Base-by-base conservation (phyloP, 64 coral and sea anemone species). In the Trachythela sp. region DNA sequence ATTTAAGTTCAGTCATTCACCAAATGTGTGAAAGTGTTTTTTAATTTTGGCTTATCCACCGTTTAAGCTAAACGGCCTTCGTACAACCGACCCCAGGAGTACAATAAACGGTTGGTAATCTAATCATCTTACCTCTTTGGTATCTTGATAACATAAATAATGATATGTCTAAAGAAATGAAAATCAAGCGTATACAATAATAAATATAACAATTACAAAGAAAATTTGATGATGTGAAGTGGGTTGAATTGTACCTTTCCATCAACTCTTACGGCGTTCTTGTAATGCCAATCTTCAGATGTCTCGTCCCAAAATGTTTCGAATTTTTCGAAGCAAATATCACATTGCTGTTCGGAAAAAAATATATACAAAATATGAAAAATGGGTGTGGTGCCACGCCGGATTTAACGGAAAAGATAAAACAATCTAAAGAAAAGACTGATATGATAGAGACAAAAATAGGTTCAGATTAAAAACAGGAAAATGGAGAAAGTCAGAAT, bases 301-400 rank as follows among this genome's bases (percentile, higher is more conserved):
- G 38, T 36, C 20, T 80, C 75, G 15, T 80, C 75, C 75, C 75
- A 80, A 80, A 36, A 80, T 80, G 32, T 35, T 36, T 80, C 75
- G 38, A 80, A 80, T 39, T 80, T 80, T 80, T 80, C 75, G 33
- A 80, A 80, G 75, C 75, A 80, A 37, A 80, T 80, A 80, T 80
- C 75, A 80, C 75, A 80, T 6, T 20, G 13, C 75, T 80, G 15
- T 2, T 72, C 33, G 11, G 33, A 52, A 10, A 30, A 39, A 80
- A 34, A 80, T 34, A 30, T 34, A 80, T 36, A 80, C 20, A 80
- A 35, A 80, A 34, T 30, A 39, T 34, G 20, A 80, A 80, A 80
- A 0, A 80, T 37, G 0, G 34, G 8, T 35, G 68, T 22, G 29
- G 18, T n/a, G n/a, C n/a, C n/a, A n/a, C n/a, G n/a, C n/a, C n/a